phyloP scores from a whole-genome alignment of 1,140 invertebrate genomes.

The Rhyacophila brunnea region DNA sequence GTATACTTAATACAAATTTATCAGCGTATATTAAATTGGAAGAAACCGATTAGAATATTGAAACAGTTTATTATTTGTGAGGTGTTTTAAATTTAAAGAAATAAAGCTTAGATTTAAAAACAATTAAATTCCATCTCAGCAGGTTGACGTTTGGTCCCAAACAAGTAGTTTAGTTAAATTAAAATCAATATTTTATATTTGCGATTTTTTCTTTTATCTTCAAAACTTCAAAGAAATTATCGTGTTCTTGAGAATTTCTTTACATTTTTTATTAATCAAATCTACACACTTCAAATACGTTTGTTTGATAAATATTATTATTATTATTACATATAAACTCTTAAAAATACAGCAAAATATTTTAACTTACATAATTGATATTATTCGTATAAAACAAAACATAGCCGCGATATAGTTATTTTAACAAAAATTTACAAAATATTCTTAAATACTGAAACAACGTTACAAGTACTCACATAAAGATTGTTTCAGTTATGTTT shows the following conservation, averaged over 20 bases:
- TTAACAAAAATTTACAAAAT: no score
- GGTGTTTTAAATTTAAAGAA: neutral
- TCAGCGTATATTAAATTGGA: slow-evolving; percentile 9
- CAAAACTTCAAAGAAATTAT: neutral
- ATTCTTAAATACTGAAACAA: no score
- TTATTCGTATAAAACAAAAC: no score
- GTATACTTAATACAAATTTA: slow-evolving; percentile 3
- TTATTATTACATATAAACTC: neutral
- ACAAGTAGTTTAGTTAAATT: neutral
- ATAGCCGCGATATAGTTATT: no score
- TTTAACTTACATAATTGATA: no score
- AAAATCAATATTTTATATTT: slow-evolving; percentile 5
- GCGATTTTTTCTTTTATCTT: slow-evolving; percentile 1
- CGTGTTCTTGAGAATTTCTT: slow-evolving; percentile 11
- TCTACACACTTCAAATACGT: neutral
- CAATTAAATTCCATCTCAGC: neutral
- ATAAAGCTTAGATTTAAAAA: neutral
- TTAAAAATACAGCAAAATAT: neutral
- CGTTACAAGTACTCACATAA: no score
- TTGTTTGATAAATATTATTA: neutral
- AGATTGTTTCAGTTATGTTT: no score
- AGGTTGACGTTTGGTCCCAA: slow-evolving; percentile 9
- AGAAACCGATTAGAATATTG: slow-evolving; percentile 29
- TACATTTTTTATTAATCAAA: slow-evolving; percentile 7
- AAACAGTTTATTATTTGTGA: slow-evolving; percentile 10